Conservation (phyloP, 2,113 vertebrate species). For the Lepisosteus oculatus region DNA sequence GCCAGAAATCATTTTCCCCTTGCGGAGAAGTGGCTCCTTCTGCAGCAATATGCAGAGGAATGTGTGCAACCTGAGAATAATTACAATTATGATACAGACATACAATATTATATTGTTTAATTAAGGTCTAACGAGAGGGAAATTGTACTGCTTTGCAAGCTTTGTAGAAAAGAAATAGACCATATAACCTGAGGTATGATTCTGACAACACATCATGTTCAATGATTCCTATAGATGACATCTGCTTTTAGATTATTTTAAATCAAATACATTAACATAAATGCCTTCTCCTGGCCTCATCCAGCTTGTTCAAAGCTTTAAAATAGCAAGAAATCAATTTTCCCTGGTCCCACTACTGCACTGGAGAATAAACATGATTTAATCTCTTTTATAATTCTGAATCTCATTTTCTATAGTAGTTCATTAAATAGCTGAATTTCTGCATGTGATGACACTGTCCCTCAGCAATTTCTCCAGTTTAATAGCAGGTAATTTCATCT, state of each 20-base stretch:
- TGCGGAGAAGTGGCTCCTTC: no score
- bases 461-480: no score
- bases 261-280: not conserved
- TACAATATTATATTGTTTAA: not conserved
- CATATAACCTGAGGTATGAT: not conserved
- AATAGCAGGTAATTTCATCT: no score
- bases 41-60: no score
- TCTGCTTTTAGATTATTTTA: not conserved
- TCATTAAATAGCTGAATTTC: no score
- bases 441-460: no score
- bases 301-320: not conserved
- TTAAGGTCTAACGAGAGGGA: not conserved
- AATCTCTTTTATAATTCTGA: no score
- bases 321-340: not conserved
- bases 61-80: not conserved
- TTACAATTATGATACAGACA: not conserved
- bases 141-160: not conserved
- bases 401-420: no score
- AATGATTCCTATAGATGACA: not conserved
- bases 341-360: not conserved
- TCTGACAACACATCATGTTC: not conserved
- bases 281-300: not conserved
- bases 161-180: not conserved
- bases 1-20: no score
- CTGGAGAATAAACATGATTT: not conserved